Evolutionary conservation across 2,797 vertebrate species (phyloP).

Genomic region (Rhincodon typus): DNA sequence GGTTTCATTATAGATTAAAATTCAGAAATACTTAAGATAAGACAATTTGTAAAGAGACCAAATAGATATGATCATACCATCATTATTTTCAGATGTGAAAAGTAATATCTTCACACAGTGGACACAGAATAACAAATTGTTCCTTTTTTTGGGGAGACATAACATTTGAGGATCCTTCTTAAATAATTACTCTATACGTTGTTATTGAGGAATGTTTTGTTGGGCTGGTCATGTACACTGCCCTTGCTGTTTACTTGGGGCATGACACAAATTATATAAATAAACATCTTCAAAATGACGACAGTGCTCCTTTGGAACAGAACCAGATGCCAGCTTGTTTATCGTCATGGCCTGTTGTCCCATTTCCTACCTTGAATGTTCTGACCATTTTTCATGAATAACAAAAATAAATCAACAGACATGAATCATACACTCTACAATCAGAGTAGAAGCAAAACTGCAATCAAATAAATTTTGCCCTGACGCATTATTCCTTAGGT

Average conservation of each 20-base stretch:
- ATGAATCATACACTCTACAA: background rate
- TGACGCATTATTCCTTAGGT: background rate
- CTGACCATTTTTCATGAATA: background rate
- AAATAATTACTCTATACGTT: background rate
- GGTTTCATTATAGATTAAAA: background rate
- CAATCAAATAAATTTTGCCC: background rate
- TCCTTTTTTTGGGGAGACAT: background rate
- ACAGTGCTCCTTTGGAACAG: background rate
- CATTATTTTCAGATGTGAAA: background rate
- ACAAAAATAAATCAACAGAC: background rate
- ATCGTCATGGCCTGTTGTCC: background rate
- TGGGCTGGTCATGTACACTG: background rate
- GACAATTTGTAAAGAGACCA: background rate
- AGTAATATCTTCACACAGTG: background rate
- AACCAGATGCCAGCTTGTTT: background rate
- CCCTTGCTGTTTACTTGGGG: background rate
- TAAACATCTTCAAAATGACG: background rate
- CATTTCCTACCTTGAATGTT: background rate
- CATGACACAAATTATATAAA: background rate
- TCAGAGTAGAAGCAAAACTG: background rate
- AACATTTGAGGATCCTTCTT: background rate
- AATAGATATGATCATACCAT: background rate
- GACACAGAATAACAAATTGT: background rate
- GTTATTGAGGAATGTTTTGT: background rate
- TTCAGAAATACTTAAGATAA: background rate